Conservation (phyloP, 2,888 invertebrate species). For the Parthenolecanium corni region DNA sequence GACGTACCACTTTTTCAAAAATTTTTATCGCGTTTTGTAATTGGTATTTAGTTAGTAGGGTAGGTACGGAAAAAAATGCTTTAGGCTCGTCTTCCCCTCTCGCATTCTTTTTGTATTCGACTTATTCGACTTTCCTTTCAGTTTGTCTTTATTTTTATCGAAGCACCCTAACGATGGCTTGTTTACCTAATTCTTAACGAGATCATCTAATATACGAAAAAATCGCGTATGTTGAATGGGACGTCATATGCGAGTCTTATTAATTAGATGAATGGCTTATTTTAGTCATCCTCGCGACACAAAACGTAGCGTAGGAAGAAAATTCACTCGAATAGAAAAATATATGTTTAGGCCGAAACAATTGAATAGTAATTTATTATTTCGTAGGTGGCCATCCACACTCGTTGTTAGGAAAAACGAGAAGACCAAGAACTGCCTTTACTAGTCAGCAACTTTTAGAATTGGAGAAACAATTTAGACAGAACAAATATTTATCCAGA, state of each 20-base stretch:
- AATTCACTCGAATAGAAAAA: not conserved
- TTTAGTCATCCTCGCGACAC: not conserved
- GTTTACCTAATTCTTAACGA: conserved; percentile 1
- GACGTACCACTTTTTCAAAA: not conserved
- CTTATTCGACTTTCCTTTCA: too few relatives aligned
- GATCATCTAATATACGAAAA: not conserved
- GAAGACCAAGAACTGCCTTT: conserved; percentile 93
- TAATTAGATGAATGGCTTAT: not conserved
- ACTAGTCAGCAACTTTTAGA: conserved; percentile 95
- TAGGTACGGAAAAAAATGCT: not conserved
- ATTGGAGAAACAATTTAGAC: conserved; percentile 94
- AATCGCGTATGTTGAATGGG: not conserved
- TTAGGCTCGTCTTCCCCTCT: not conserved
- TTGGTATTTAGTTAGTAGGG: conserved; percentile 25
- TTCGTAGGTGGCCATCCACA: conserved; percentile 41
- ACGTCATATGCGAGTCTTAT: not conserved
- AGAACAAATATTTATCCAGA: conserved; percentile 96
- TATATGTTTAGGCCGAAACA: not conserved
- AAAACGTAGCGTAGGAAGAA: not conserved
- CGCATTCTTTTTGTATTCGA: too few relatives aligned
- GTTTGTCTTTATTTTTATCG: not conserved
- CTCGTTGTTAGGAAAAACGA: conserved; percentile 70
- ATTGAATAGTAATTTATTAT: not conserved
- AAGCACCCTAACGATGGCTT: not conserved
- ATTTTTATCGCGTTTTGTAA: conserved; percentile 1